Percentiles rank a stretch among this genome's conserved stretches.
Conservation (phyloP, 2,113 vertebrate genomes). For the Chaetops frenatus region DNA sequence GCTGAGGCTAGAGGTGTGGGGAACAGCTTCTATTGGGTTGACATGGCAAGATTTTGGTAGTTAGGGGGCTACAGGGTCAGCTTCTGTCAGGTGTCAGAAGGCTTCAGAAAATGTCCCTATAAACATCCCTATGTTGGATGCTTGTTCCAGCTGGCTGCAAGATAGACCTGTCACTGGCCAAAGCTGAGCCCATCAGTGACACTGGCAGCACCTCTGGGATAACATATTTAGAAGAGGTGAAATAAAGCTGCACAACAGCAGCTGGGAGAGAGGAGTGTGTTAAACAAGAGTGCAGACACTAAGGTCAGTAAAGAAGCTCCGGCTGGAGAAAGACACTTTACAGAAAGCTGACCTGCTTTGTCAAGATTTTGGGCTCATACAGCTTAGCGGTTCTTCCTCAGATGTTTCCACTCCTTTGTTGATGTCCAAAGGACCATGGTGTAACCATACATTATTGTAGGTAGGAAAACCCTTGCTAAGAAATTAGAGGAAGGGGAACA, state of each 20-base stretch:
- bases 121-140: rapidly evolving
- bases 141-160: not conserved
- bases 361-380: not conserved
- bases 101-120: not conserved
- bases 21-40: not conserved
- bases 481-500: not conserved
- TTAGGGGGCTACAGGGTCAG: rapidly evolving
- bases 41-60: not conserved
- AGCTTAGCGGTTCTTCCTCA: not conserved
- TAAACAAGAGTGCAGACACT: not conserved
- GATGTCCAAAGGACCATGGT: not conserved
- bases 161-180: rapidly evolving
- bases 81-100: not conserved
- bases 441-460: not conserved
- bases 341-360: not conserved
- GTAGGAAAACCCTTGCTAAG: not conserved
- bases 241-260: not conserved
- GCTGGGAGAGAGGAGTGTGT: not conserved
- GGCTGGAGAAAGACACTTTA: not conserved
- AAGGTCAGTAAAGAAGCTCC: not conserved
- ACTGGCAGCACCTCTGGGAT: rapidly evolving
- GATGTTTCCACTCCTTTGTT: not conserved
- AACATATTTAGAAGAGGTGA: not conserved
- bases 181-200: rapidly evolving
- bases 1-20: not conserved